Base-by-base conservation (phyloP, 2,888 invertebrate species). In the Noctua comes region DNA sequence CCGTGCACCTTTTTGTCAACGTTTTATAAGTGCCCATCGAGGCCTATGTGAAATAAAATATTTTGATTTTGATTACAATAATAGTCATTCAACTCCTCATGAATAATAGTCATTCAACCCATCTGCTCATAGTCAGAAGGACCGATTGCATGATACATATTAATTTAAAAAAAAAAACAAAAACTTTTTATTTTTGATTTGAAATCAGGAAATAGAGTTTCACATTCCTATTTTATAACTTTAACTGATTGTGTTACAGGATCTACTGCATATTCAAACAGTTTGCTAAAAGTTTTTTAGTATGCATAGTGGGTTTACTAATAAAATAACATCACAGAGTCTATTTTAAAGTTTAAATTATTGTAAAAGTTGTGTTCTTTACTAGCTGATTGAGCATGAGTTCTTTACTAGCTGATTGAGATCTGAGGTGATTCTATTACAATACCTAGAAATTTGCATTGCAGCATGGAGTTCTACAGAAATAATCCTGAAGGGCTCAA, bases 321-420 rank as follows among this genome's bases (percentile, higher is more conserved):
- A 59, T 27, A 7, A 27, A 62, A 31, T 62, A 62, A 62, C 18
- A 62, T 62, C 31, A 46, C 18, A n/a, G 18, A 46, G 24, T 18
- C 7, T 46, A 73, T 31, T 46, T 11, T n/a, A 46, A 46, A 69
- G 68, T 46, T 68, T 48, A 48, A 18, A 71, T 18, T 70, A 48
- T n/a, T 40, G 46, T 31, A 11, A 73, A 51, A 18, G n/a, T 24
- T 24, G 0, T 24, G 21, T 21, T 36, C 11, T 36, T 40, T 24
- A n/a, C 24, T 40, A 40, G 40, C n/a, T 16, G 6, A 16, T 65
- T 6, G 2, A 65, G 11, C 5, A 36, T 24, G 0, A 36, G 21
- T 21, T 36, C 11, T 36, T 40, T 24, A n/a, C 24, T 40, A 40
- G 40, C n/a, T 16, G 6, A 16, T 65, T 6, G 2, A 65, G 40